Conservation (phyloP, 2,797 vertebrate species). For the Telmatherina bonti region DNA sequence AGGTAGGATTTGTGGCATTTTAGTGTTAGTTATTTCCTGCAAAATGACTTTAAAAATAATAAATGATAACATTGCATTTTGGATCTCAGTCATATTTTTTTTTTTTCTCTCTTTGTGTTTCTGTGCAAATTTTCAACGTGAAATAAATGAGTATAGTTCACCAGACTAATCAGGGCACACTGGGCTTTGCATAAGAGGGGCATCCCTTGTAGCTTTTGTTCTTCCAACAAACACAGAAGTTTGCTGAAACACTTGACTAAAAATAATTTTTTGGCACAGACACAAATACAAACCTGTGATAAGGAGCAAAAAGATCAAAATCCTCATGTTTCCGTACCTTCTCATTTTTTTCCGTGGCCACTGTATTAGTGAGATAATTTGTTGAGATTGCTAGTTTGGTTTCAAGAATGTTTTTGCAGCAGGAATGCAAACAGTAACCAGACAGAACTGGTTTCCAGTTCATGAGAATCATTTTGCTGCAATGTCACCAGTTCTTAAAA, state of each 20-base stretch:
- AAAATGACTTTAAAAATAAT: background rate
- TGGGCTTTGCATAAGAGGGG: background rate
- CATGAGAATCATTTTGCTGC: conserved; percentile 9
- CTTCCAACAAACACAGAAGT: background rate
- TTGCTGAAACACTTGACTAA: background rate
- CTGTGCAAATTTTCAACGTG: background rate
- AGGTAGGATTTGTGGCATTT: background rate
- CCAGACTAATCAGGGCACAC: background rate
- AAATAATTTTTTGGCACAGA: background rate
- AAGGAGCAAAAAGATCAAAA: background rate
- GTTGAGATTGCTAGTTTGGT: background rate
- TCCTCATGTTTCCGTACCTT: background rate
- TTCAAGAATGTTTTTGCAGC: background rate
- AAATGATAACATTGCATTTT: background rate
- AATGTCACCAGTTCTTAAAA: conserved; percentile 27
- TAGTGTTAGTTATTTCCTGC: no score
- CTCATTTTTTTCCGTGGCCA: background rate
- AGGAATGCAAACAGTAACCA: conserved; percentile 12
- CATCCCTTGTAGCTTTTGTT: background rate
- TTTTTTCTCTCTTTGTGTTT: no score
- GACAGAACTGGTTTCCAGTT: conserved; percentile 17
- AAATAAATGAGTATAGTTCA: background rate
- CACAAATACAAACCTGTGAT: background rate
- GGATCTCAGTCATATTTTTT: no score
- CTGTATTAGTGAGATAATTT: background rate